A percentile compares a stretch with the other conserved stretches of the same genome.
Conservation (phyloP, 2,888 invertebrate species). For the Romanomermis culicivorax region DNA sequence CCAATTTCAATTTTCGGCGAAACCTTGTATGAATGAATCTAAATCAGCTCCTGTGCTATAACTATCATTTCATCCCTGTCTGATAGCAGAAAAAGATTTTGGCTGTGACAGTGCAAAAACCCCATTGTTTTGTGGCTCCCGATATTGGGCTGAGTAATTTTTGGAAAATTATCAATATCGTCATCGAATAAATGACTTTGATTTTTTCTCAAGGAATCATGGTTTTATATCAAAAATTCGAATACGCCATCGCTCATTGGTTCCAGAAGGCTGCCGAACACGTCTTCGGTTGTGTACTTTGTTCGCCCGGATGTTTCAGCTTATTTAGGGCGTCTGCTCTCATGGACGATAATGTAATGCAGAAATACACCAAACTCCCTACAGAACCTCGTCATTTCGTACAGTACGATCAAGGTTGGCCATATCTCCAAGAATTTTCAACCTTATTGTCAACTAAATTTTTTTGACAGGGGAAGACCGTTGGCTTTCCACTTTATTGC, state of each 20-base stretch:
- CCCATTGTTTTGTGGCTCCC: too few relatives aligned
- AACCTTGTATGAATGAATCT: too few relatives aligned
- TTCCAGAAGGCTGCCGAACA: conserved; percentile 75
- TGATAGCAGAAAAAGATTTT: too few relatives aligned
- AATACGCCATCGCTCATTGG: conserved; percentile 80
- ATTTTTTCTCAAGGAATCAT: conserved; percentile 42
- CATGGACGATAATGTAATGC: conserved; percentile 74
- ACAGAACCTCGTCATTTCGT: conserved; percentile 58
- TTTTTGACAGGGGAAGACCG: conserved; percentile 36
- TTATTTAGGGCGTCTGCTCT: conserved; percentile 54
- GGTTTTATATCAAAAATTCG: conserved; percentile 69
- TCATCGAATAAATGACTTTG: too few relatives aligned
- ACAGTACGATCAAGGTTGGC: conserved; percentile 63
- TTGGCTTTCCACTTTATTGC: conserved; percentile 34
- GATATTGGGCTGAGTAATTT: too few relatives aligned
- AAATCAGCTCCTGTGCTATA: too few relatives aligned
- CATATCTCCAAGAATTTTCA: too few relatives aligned
- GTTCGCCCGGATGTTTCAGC: conserved; percentile 76
- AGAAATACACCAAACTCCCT: conserved; percentile 48
- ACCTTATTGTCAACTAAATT: too few relatives aligned
- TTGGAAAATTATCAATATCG: too few relatives aligned
- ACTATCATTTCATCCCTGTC: too few relatives aligned
- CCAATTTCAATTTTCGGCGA: too few relatives aligned
- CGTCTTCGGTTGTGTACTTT: conserved; percentile 66
- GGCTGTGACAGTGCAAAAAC: too few relatives aligned